Conservation (phyloP, 2,797 vertebrate genomes). For the Synaphobranchus kaupii region DNA sequence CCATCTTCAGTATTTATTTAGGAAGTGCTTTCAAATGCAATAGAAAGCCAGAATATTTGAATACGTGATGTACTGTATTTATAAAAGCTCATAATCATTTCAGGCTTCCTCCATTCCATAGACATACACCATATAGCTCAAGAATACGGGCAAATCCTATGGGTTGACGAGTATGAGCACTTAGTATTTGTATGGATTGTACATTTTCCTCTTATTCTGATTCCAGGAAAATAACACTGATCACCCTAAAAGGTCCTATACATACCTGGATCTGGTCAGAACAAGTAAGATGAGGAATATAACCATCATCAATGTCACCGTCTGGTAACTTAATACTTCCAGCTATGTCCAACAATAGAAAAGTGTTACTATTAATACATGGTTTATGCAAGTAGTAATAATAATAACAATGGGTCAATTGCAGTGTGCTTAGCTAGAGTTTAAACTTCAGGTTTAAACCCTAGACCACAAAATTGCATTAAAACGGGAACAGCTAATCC, state of each 20-base stretch:
- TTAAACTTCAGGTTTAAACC: no score
- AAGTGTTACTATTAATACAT: background rate
- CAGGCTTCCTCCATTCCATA: no score
- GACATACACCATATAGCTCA: no score
- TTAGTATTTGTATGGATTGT: background rate
- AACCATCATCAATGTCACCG: slow-evolving; percentile 47
- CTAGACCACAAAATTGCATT: no score
- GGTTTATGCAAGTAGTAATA: background rate
- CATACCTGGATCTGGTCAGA: slow-evolving; percentile 57
- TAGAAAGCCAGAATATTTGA: no score
- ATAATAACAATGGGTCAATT: background rate
- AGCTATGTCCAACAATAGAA: background rate
- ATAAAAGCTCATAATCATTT: no score
- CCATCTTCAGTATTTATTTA: no score
- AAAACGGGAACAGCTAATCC: no score
- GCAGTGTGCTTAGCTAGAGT: no score
- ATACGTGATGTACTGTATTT: no score
- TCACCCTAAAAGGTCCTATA: slow-evolving; percentile 30
- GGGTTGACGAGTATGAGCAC: background rate
- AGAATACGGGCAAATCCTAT: no score
- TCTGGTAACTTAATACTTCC: slow-evolving; percentile 55
- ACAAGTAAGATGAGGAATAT: slow-evolving; percentile 58
- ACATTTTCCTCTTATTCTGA: background rate
- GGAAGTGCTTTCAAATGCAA: no score
- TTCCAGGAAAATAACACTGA: background rate